Evolutionary conservation across 2,113 vertebrate genomes (phyloP).

Genomic region (rabbit (Oryctolagus cuniculus)): DNA sequence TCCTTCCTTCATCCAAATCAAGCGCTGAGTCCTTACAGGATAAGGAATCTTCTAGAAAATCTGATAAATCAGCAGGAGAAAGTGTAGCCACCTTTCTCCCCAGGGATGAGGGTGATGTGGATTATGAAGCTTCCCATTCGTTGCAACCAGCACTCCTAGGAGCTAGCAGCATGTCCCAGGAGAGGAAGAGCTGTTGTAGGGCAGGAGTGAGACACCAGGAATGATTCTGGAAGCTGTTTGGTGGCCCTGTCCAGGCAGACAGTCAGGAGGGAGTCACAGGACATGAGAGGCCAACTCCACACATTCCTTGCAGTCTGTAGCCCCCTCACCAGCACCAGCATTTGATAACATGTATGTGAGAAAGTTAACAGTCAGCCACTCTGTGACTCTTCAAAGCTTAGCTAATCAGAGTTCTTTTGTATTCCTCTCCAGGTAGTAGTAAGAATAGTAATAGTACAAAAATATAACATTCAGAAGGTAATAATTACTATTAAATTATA

Average conservation of each 20-base stretch:
- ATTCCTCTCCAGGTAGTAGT: not conserved
- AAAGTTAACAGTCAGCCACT: not conserved
- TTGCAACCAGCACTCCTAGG: not conserved
- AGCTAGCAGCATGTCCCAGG: not conserved
- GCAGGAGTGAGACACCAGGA: not conserved
- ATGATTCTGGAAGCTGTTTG: not conserved
- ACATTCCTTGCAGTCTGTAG: slow-evolving; percentile 8
- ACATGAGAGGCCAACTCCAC: not conserved
- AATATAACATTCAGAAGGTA: not conserved
- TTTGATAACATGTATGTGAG: not conserved
- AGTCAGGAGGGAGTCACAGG: not conserved
- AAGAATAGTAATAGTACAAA: not conserved
- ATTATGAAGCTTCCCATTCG: not conserved
- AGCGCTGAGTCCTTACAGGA: not conserved
- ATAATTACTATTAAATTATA: not conserved
- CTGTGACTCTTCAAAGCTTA: slow-evolving; percentile 17
- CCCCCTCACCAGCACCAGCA: not conserved
- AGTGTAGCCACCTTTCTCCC: not conserved
- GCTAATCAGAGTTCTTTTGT: not conserved
- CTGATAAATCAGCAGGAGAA: not conserved
- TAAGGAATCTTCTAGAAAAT: slow-evolving; percentile 33
- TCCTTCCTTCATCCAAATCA: not conserved
- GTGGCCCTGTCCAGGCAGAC: not conserved
- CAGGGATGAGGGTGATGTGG: not conserved
- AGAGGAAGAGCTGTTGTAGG: not conserved